Conservation (phyloP, 2,797 vertebrate species). For the Phaenicophaeus curvirostris region DNA sequence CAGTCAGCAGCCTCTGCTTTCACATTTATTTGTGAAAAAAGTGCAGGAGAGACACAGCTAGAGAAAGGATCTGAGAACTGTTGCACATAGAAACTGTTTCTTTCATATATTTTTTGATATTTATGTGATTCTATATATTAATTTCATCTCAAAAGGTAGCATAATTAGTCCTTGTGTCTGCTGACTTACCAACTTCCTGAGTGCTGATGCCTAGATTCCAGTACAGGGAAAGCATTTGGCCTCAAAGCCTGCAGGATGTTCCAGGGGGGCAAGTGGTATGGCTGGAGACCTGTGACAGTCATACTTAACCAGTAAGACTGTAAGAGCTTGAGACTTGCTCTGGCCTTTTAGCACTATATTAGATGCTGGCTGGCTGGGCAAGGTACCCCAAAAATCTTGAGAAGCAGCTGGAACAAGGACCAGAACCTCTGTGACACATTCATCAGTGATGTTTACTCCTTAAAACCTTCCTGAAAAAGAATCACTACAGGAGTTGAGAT, state of each 20-base stretch:
- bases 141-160: not conserved
- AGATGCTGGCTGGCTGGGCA: not conserved
- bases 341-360: not conserved
- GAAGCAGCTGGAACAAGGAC: not conserved
- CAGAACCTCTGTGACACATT: not conserved
- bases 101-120: not conserved
- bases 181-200: not conserved
- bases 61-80: not conserved
- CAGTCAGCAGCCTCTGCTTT: not conserved
- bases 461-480: not conserved
- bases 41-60: not conserved
- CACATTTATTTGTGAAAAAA: not conserved
- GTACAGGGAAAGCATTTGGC: not conserved
- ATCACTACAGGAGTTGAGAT: not conserved
- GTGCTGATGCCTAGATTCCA: not conserved
- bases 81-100: not conserved
- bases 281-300: not conserved
- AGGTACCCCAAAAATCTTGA: not conserved
- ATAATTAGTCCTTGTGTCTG: not conserved
- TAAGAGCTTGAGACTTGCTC: not conserved
- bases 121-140: not conserved
- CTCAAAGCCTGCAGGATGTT: not conserved
- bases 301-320: not conserved
- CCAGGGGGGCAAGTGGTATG: rapidly evolving
- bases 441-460: not conserved